These are phyloP conservation scores for Drosophila chauvacae DNA, from an alignment of 1,140 invertebrate genomes.

Conservation along the genomic window DNA sequence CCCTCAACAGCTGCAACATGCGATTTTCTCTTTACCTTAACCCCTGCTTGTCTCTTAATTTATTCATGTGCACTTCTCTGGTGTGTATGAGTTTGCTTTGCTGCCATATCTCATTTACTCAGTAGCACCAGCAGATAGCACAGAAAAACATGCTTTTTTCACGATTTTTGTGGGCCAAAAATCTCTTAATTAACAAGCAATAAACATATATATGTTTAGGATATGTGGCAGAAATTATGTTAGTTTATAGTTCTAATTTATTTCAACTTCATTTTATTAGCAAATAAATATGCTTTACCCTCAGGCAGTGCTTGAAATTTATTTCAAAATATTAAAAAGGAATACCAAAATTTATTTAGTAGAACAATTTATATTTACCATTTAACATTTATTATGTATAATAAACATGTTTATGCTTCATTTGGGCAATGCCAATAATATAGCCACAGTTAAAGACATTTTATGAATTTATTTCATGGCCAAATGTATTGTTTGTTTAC, in stretches of 20 bases:
- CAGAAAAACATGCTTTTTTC: background rate
- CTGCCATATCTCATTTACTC: conserved; percentile 8
- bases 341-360: background rate
- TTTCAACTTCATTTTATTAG: background rate
- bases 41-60: conserved; percentile 17
- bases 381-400: background rate
- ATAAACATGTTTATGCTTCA: background rate
- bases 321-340: background rate
- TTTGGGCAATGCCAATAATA: background rate
- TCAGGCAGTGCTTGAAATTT: background rate
- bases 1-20: conserved; percentile 43
- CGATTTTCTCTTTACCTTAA: conserved; percentile 33
- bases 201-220: background rate
- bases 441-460: background rate
- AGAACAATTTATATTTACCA: background rate
- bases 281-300: background rate
- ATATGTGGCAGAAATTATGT: background rate
- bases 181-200: background rate
- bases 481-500: background rate
- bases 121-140: background rate
- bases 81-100: conserved; percentile 3
- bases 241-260: background rate
- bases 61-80: conserved; percentile 13
- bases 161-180: background rate
- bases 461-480: background rate